Evolutionary conservation across 1,140 invertebrate genomes (phyloP), one percentile per base, ranked within the genome.

Genomic region (Megalonaias nervosa): DNA sequence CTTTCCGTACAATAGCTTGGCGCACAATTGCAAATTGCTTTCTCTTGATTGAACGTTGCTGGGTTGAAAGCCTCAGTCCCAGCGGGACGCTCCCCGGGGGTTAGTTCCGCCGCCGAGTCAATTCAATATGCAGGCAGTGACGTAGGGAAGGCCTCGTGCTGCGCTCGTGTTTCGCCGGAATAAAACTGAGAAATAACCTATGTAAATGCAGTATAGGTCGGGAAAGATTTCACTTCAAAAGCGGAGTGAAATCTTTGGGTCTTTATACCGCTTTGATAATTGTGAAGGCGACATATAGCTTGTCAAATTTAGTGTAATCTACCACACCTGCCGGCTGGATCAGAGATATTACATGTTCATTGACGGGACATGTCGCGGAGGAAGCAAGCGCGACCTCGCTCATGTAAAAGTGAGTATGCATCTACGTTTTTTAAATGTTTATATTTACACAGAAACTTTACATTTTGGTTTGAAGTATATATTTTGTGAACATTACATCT

Each of bases 311-410:
- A 62, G n/a, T 56, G 26, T 68, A 26, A 60, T 16, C 67, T 58
- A 57, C 23, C 17, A 55, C 26, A 16, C 26, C 64, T 64, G 66
- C 61, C 71, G 61, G 16, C 71, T 48, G 26, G 21, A 19, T 19
- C 19, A 16, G 17, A 12, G 17, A 26, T 5, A 17, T 16, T 67
- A 26, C 17, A 48, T 19, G 21, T 19, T 19, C n/a, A n/a, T n/a
- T 58, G 48, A n/a, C 56, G 66, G 31, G 71, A 38, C 21, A 86
- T 86, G 85, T 86, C 85, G 21, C 79, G 85, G 23, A 80, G 85
- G 62, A 86, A 86, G 67, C 85, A 86, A 68, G 85, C 85, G 12
- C 74, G 85, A n/a, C 85, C 85, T 14, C 79, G 84, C 60, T 82
- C 83, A 13, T 83, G 84, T 58, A 86, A 86, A 85, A 71, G 85